Evolutionary conservation across 2,113 vertebrate species (phyloP).

Genomic region (Fukomys damarensis): DNA sequence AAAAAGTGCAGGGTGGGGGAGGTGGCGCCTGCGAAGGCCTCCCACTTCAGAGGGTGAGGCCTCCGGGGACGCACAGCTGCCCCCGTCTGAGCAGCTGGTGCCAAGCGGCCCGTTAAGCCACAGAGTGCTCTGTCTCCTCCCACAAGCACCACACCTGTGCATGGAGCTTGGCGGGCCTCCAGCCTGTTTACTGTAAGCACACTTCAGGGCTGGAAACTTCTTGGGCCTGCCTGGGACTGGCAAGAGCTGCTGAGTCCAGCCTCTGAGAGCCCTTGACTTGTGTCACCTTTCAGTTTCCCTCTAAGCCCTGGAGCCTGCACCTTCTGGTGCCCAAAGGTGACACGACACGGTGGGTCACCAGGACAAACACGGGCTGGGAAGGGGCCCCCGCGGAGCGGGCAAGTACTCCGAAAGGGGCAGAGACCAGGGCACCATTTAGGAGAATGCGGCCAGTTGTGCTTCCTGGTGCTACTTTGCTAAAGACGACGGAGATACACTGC

Average conservation of each 20-base stretch:
- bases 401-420: background rate
- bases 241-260: background rate
- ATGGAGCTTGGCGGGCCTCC: conserved; percentile 36
- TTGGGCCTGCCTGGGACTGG: background rate
- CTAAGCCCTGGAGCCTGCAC: background rate
- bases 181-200: conserved; percentile 74
- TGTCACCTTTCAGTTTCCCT: conserved; percentile 56
- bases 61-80: background rate
- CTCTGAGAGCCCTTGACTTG: conserved; percentile 75
- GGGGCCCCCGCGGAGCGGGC: background rate
- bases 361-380: background rate
- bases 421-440: background rate
- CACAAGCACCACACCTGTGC: conserved; percentile 57
- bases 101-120: conserved; percentile 47
- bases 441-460: background rate
- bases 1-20: conserved; percentile 5
- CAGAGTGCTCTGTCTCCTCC: conserved; percentile 57
- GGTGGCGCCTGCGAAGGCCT: background rate
- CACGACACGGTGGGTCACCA: conserved; percentile 24
- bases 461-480: background rate
- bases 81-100: conserved; percentile 31
- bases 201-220: conserved; percentile 54
- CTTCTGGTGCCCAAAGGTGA: conserved; percentile 44
- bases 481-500: background rate
- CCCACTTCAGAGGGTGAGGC: background rate